phyloP scores from a whole-genome alignment of 2,113 vertebrate genomes.

The Mohoua ochrocephala region DNA sequence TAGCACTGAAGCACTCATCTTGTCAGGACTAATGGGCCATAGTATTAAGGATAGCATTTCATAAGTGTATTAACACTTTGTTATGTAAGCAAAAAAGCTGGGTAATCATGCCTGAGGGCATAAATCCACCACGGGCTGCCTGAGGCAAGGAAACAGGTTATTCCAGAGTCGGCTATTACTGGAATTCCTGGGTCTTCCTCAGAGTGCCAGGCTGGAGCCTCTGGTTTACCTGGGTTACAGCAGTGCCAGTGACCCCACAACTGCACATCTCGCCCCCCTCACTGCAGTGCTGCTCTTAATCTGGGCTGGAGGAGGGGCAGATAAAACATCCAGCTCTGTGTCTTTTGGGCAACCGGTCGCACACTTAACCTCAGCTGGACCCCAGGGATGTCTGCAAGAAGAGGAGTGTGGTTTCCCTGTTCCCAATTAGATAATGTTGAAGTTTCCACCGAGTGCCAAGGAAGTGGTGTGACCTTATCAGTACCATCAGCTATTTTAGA shows the following conservation, averaged over 20 bases:
- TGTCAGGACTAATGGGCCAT: constrained; percentile 11
- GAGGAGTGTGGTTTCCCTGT: background rate
- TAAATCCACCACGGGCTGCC: constrained; percentile 40
- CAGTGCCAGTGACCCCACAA: background rate
- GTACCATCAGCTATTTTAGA: background rate
- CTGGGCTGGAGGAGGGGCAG: background rate
- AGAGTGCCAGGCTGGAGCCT: background rate
- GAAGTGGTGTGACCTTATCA: background rate
- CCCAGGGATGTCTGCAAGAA: background rate
- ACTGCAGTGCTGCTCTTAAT: background rate
- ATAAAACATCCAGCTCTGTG: background rate
- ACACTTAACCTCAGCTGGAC: background rate
- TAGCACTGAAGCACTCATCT: background rate
- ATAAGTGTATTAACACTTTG: constrained; percentile 56
- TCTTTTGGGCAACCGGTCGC: background rate
- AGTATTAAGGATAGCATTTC: constrained; percentile 49
- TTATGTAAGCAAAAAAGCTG: constrained; percentile 59
- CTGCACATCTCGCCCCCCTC: background rate
- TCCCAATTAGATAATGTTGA: background rate
- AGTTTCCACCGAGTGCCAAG: background rate
- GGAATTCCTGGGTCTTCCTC: background rate
- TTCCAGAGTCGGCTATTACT: background rate
- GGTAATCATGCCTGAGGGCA: constrained; percentile 38
- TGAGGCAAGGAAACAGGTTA: background rate
- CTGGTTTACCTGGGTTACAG: background rate